Conservation (phyloP, 2,113 vertebrate species). For the Noturus placidus region DNA sequence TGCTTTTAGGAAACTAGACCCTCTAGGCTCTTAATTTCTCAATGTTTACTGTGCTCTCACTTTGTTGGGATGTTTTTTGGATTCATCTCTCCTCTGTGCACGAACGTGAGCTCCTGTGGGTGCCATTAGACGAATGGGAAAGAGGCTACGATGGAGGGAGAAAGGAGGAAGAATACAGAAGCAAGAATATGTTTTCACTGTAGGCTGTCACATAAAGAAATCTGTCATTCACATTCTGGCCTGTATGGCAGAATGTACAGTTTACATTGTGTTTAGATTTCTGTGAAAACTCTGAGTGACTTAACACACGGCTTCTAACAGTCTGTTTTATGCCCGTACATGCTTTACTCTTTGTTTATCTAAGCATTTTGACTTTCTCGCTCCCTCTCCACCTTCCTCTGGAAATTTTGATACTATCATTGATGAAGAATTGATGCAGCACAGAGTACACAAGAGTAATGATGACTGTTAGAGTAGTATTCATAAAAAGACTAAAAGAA, state of each 20-base stretch:
- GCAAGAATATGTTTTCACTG: conserved; percentile 3
- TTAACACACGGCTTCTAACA: conserved; percentile 23
- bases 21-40: background rate
- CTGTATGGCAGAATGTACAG: background rate
- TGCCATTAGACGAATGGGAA: conserved; percentile 17
- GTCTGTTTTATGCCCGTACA: background rate
- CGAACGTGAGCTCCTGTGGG: conserved; percentile 19
- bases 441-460: conserved; percentile 58
- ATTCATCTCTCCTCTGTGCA: conserved; percentile 37
- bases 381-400: conserved; percentile 24
- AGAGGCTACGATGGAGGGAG: conserved; percentile 14
- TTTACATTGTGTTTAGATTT: background rate
- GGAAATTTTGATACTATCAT: conserved; percentile 44
- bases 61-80: conserved; percentile 26
- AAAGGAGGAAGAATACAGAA: conserved; percentile 20
- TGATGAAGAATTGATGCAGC: conserved; percentile 47
- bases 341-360: conserved; percentile 21
- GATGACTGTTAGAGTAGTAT: conserved; percentile 56
- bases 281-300: conserved; percentile 2
- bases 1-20: background rate
- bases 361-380: conserved; percentile 19
- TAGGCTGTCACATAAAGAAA: background rate
- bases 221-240: background rate
- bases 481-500: conserved; percentile 57
- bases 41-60: conserved; percentile 19